phyloP scores from a whole-genome alignment of 2,888 invertebrate genomes.

The Orchesellides sinensis region DNA sequence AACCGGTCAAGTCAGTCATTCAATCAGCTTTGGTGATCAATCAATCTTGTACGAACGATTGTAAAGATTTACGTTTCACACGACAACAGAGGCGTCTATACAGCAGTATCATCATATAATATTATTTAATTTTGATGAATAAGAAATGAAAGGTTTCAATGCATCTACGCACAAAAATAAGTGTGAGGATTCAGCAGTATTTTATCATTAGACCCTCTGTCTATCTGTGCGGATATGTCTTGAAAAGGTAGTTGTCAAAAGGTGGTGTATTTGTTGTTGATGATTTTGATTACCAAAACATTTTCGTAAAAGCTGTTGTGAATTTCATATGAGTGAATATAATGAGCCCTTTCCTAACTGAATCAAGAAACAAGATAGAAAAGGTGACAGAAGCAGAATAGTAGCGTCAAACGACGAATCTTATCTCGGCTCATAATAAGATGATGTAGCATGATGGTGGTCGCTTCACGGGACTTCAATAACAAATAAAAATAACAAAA shows the following conservation, averaged over 20 bases:
- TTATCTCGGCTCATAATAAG: too few relatives aligned
- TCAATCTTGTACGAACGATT: conserved; percentile 28
- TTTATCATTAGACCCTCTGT: conserved; percentile 18
- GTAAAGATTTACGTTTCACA: conserved; percentile 38
- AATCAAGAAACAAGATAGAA: neutral
- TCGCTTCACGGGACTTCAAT: neutral
- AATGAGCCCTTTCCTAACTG: too few relatives aligned
- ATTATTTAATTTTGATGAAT: conserved; percentile 5
- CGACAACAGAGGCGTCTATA: conserved; percentile 9
- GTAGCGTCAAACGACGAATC: too few relatives aligned
- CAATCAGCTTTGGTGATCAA: conserved; percentile 47
- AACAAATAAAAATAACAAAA: conserved; percentile 23
- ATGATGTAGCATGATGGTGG: conserved; percentile 23
- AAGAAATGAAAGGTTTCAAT: neutral
- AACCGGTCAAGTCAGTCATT: conserved; percentile 26
- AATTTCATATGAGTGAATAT: conserved; percentile 10
- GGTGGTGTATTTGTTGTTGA: conserved; percentile 27
- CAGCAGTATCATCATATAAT: neutral
- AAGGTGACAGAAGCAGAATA: too few relatives aligned
- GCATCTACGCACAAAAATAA: too few relatives aligned
- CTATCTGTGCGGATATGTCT: conserved; percentile 26
- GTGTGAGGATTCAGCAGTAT: neutral
- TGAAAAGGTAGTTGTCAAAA: conserved; percentile 49
- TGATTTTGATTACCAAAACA: conserved; percentile 56
- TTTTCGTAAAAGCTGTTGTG: neutral